A percentile compares a stretch with the other conserved stretches of the same genome.
Conservation (phyloP, 2,113 vertebrate species). For the Sander lucioperca region DNA sequence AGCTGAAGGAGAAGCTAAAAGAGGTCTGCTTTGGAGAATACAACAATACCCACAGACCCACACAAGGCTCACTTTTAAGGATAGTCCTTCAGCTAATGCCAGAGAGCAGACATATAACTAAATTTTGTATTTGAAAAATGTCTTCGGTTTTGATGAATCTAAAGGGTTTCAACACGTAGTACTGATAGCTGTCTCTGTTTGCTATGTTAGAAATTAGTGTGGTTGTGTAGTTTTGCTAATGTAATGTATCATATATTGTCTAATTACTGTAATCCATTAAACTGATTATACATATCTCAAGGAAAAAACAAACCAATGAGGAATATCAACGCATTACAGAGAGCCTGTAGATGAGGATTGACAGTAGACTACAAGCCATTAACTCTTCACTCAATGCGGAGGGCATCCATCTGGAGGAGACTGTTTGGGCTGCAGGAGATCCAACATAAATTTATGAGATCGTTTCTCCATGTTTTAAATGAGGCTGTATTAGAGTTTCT, state of each 20-base stretch:
- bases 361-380: conserved; percentile 58
- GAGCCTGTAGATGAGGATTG: conserved; percentile 31
- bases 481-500: conserved; percentile 46
- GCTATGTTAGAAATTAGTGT: neutral
- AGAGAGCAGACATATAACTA: neutral
- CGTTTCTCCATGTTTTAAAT: conserved; percentile 42
- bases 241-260: conserved; percentile 6
- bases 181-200: neutral
- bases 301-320: neutral
- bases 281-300: conserved; percentile 11
- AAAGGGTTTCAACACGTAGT: neutral
- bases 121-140: conserved; percentile 2
- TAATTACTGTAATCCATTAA: neutral
- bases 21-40: conserved; percentile 72
- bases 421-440: conserved; percentile 56
- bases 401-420: conserved; percentile 65
- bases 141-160: neutral
- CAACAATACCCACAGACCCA: conserved; percentile 53
- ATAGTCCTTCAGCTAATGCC: conserved; percentile 55
- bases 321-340: conserved; percentile 26
- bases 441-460: conserved; percentile 50
- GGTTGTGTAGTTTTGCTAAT: neutral
- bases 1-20: conserved; percentile 68
- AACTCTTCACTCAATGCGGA: conserved; percentile 51
- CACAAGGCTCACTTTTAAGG: conserved; percentile 34